Evolutionary conservation across 35 echinoderm and acorn worm species (phyloP).

Genomic region (Strongylocentrotus purpuratus): DNA sequence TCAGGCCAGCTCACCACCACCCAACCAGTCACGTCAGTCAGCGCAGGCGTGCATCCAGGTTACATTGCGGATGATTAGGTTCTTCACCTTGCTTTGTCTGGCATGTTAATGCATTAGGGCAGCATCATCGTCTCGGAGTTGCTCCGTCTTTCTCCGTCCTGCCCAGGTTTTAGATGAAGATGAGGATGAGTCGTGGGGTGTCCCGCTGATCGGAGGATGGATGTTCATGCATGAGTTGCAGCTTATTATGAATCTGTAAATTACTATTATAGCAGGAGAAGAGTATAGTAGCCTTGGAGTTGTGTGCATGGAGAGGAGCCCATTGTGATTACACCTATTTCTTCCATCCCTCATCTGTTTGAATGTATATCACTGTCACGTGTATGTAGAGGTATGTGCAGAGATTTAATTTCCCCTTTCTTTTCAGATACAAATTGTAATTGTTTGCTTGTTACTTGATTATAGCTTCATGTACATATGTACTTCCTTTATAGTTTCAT

Average conservation of each 20-base stretch:
- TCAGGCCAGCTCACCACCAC: neutral
- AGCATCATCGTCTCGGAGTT: too few species aligned
- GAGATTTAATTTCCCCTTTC: too few species aligned
- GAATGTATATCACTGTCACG: neutral
- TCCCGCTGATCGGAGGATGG: neutral
- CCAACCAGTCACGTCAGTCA: neutral
- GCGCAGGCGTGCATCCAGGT: neutral
- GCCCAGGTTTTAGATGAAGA: neutral
- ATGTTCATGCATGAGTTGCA: neutral
- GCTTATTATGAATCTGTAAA: neutral
- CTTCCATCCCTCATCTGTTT: neutral
- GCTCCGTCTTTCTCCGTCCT: neutral
- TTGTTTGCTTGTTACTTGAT: too few species aligned
- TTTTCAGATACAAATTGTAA: too few species aligned
- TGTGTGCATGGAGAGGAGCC: neutral
- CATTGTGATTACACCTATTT: neutral
- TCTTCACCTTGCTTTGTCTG: slow-evolving; percentile 5
- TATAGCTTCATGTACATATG: too few species aligned
- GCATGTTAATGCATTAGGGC: neutral
- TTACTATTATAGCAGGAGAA: neutral
- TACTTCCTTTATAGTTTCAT: too few species aligned
- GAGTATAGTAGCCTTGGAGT: neutral
- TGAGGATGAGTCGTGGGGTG: neutral
- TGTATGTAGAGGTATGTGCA: too few species aligned
- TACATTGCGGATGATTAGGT: neutral